Base-by-base conservation (phyloP, 1,140 invertebrate genomes). In the Trachymyrmex septentrionalis region DNA sequence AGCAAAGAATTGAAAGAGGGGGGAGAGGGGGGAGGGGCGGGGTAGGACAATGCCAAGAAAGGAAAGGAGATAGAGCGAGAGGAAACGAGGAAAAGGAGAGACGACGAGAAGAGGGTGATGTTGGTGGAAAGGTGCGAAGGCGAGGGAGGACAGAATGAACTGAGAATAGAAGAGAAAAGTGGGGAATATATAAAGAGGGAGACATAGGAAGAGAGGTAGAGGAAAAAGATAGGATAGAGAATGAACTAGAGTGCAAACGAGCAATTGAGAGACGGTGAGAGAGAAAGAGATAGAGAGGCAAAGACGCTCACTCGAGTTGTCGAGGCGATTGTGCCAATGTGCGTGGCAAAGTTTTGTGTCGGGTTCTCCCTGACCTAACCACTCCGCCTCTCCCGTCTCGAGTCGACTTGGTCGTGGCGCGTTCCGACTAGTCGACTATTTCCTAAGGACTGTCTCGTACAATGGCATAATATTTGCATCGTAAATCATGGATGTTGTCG, bases 321-420 rank as follows among this genome's bases (percentile, higher is more conserved):
- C 89, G 90, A 88, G 91, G 89, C 91, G 91, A 92, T 91, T 88
- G 90, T 90, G 91, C 88, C 91, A 85, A 93, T 92, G 92, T 94
- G 92, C 92, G 92, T 93, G 90, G 93, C 91, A 88, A 90, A 92
- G 86, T 93, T 93, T 94, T 92, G 92, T 91, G 91, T 86, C 90
- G 87, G 87, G 92, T 88, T 93, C 93, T 93, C 94, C 93, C 92
- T 94, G 93, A 94, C 94, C 94, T 94, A 94, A 94, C 93, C 93
- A 93, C 92, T 93, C 91, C 80, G 85, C 87, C 88, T 93, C 92
- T 92, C 91, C 88, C 89, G 87, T 44, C 73, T 81, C 73, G 77
- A 57, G 82, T 64, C 44, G 50, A 69, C 86, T 85, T 50, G 27
- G 50, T 55, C 69, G 27, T 59, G 67, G 21, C 59, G 53, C n/a